Conservation (phyloP, 2,797 vertebrate species). For the Alfaro cultratus region DNA sequence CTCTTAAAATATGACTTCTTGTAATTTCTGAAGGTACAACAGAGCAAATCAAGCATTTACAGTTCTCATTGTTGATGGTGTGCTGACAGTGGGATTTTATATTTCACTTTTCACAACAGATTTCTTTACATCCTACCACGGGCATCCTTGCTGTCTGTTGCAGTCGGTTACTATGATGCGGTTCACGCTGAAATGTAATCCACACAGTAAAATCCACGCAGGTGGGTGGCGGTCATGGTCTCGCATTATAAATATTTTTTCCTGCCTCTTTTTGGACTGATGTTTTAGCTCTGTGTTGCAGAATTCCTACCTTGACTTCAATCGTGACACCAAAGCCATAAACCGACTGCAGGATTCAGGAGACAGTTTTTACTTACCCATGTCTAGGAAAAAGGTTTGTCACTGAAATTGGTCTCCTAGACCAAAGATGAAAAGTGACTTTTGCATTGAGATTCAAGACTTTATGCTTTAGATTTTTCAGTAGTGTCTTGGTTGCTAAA, state of each 20-base stretch:
- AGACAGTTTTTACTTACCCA: constrained; percentile 76
- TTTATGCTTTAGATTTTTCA: not conserved
- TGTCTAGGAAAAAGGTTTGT: not conserved
- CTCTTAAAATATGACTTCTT: not conserved
- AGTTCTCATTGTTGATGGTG: not conserved
- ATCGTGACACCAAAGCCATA: constrained; percentile 74
- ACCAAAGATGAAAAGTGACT: constrained; percentile 47
- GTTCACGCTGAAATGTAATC: constrained; percentile 85
- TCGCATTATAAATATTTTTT: constrained; percentile 2
- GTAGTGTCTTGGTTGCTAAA: not conserved
- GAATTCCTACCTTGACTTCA: constrained; percentile 79
- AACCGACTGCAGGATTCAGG: constrained; percentile 76
- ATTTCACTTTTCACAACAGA: constrained; percentile 64
- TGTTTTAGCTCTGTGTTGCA: constrained; percentile 41
- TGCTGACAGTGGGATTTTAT: not conserved
- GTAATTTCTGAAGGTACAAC: not conserved
- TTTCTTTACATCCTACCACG: constrained; percentile 84
- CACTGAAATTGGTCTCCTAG: not conserved
- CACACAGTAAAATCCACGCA: constrained; percentile 91
- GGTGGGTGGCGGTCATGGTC: constrained; percentile 67
- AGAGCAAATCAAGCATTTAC: not conserved
- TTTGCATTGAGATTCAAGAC: constrained; percentile 17
- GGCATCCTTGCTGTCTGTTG: constrained; percentile 89
- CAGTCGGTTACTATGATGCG: constrained; percentile 91
- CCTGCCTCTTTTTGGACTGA: not conserved